These are phyloP conservation scores for Tigriopus californicus DNA, from an alignment of 2,888 invertebrate species.

Conservation along the genomic window DNA sequence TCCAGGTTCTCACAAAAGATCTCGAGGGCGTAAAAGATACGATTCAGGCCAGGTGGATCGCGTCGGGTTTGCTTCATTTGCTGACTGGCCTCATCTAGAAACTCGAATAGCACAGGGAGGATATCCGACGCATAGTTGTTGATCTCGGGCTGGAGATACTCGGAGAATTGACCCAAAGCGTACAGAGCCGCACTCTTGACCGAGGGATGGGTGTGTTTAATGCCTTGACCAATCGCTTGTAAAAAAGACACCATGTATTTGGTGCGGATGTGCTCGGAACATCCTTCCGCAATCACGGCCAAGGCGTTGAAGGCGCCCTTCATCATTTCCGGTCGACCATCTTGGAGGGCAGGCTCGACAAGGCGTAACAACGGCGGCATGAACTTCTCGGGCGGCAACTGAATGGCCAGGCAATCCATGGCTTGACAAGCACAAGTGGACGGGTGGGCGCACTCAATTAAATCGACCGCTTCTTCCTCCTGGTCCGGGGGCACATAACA, in stretches of 20 bases:
- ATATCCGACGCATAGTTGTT: conserved; percentile 48
- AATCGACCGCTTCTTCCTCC: conserved; percentile 33
- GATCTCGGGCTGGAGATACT: conserved; percentile 58
- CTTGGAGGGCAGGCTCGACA: conserved; percentile 9
- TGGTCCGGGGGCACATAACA: conserved; percentile 41
- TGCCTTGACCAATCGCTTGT: conserved; percentile 40
- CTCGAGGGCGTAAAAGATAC: conserved; percentile 60
- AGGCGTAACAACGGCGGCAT: conserved; percentile 43
- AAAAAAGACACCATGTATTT: conserved; percentile 50
- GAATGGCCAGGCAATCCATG: conserved; percentile 48
- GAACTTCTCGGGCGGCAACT: conserved; percentile 54
- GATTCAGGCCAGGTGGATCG: conserved; percentile 21
- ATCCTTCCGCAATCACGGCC: conserved; percentile 57
- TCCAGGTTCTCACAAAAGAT: conserved; percentile 58
- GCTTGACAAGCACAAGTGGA: conserved; percentile 44
- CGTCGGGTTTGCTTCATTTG: conserved; percentile 38
- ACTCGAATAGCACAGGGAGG: conserved; percentile 45
- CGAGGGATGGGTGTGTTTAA: neutral
- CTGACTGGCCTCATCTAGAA: conserved; percentile 39
- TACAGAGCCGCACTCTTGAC: conserved; percentile 57
- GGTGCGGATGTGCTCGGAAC: conserved; percentile 48
- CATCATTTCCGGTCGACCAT: conserved; percentile 5
- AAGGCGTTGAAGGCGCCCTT: conserved; percentile 52
- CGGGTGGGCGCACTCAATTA: conserved; percentile 21
- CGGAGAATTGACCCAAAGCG: conserved; percentile 59